phyloP scores from a whole-genome alignment of 1,140 invertebrate genomes.

The Latrodectus geometricus region DNA sequence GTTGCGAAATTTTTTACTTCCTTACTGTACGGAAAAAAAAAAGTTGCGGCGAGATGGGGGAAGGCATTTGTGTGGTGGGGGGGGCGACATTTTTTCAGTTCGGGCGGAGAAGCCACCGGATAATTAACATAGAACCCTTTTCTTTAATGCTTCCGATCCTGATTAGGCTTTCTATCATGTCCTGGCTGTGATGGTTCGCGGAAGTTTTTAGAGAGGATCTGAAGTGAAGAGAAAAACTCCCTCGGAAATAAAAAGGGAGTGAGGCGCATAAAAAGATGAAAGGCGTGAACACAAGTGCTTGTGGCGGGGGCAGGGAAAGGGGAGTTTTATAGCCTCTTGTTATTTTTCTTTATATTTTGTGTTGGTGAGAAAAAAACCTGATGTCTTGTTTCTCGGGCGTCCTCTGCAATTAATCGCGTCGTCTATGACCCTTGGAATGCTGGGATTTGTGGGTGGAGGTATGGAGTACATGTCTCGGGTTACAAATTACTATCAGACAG shows the following conservation, averaged over 20 bases:
- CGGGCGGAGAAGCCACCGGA: slow-evolving; percentile 13
- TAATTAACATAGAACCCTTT: slow-evolving; percentile 21
- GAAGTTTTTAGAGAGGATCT: neutral
- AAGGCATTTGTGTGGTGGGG: neutral
- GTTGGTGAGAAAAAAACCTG: slow-evolving; percentile 4
- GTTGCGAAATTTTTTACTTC: too few relatives aligned
- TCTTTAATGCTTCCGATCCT: slow-evolving; percentile 12
- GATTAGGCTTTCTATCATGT: slow-evolving; percentile 31
- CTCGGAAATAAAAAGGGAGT: neutral
- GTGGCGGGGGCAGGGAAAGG: neutral
- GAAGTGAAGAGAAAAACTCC: neutral
- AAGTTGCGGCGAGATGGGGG: neutral
- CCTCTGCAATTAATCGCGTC: slow-evolving; percentile 32
- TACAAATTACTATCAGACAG: neutral
- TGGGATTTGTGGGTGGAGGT: neutral
- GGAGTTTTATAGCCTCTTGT: slow-evolving; percentile 29
- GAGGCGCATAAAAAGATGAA: neutral
- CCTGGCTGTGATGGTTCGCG: neutral
- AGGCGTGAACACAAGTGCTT: neutral
- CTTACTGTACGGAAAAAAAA: too few relatives aligned
- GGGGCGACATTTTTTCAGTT: neutral
- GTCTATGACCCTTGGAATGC: neutral
- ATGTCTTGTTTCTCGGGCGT: slow-evolving; percentile 32
- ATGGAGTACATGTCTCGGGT: neutral
- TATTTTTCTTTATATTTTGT: slow-evolving; percentile 1